Base-by-base conservation (phyloP, 64 coral and sea anemone genomes). In the Stichodactyla mertensii region DNA sequence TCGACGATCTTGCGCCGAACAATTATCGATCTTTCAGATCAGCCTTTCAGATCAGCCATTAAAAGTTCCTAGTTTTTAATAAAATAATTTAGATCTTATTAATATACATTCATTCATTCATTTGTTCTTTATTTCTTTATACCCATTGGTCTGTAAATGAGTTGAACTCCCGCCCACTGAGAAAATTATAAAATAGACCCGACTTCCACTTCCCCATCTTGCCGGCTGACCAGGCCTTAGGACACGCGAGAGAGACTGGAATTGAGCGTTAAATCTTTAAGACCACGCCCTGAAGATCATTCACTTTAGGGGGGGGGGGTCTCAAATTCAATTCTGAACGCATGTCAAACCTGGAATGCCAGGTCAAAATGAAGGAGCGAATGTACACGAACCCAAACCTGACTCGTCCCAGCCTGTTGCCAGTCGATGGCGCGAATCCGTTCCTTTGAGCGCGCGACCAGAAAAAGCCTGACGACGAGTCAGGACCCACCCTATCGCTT, bases 31-130 rank as follows among this genome's bases (percentile, higher is more conserved):
- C 18, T 66, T 66, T 66, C 62, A 66, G 62, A 66, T 66, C 59
- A 61, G 20, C 62, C 62, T 66, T n/a, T 66, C 18, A 61, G 14
- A 61, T 18, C 14, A 66, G 1, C 9, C 62, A 66, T 66, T 66
- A 8, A 66, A 66, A 23, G 20, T 66, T 66, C 18, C 62, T 16
- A 66, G 62, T 22, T 66, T 66, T 66, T 22, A 66, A 1, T 66
- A 66, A 66, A 66, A 66, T 66, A 66, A 66, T 66, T 66, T 66
- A 66, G 62, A 66, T 66, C 62, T n/a, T 66, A 18, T n/a, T 66
- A 66, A 66, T 66, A 66, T 66, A 66, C 18, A 16, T 66, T 66
- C 62, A 66, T n/a, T 66, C 19, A 45, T 45, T 45, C 22, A n/a
- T 22, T 66, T 66, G 19, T 66, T 66, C 19, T n/a, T 66, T 66